phyloP scores from a whole-genome alignment of 2,113 vertebrate species.

The Elaphurus davidianus region DNA sequence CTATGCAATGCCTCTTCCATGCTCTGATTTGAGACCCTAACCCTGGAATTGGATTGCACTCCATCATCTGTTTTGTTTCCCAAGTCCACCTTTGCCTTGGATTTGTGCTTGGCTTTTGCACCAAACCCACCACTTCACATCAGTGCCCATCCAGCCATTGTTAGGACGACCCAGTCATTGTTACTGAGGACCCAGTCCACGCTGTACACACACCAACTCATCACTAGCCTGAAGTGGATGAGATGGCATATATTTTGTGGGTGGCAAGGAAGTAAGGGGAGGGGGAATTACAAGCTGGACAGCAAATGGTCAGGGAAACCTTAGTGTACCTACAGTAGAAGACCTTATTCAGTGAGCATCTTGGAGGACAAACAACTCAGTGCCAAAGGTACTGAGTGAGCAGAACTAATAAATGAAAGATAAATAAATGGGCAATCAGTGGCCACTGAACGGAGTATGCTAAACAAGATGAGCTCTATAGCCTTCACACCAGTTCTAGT shows the following conservation, averaged over 20 bases:
- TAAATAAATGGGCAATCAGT: not conserved
- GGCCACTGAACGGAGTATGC: not conserved
- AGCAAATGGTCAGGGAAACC: not conserved
- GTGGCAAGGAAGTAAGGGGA: not conserved
- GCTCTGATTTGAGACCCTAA: not conserved
- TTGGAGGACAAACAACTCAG: not conserved
- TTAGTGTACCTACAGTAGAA: not conserved
- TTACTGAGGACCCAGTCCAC: not conserved
- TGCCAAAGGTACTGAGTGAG: not conserved
- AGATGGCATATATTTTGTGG: not conserved
- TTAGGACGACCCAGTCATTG: not conserved
- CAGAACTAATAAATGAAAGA: not conserved
- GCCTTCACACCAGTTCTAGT: not conserved
- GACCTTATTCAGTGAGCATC: not conserved
- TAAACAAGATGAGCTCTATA: not conserved
- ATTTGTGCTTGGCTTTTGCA: not conserved
- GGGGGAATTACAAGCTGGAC: not conserved
- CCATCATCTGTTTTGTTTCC: not conserved
- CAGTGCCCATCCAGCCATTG: not conserved
- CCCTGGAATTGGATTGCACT: not conserved
- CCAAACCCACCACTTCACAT: not conserved
- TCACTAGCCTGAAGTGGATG: not conserved
- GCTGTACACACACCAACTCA: not conserved
- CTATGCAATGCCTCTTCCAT: not conserved
- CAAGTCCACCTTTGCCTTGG: not conserved